These are phyloP conservation scores for Cetoscarus ocellatus DNA, from an alignment of 2,797 vertebrate species.

Conservation along the genomic window DNA sequence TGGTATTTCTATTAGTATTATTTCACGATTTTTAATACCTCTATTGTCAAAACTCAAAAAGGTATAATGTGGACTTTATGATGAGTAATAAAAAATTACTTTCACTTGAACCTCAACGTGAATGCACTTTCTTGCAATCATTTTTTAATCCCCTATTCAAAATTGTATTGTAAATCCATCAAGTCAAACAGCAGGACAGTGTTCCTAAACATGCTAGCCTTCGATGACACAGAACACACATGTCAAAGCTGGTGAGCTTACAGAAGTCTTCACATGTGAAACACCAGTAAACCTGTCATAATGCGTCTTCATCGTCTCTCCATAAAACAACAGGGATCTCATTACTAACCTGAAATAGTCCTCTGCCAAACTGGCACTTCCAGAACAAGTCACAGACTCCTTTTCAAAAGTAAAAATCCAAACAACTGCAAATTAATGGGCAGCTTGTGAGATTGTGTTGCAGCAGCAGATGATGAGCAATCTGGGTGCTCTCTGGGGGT, in stretches of 20 bases:
- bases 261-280: slow-evolving; percentile 37
- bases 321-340: slow-evolving; percentile 10
- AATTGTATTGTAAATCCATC: too few species aligned
- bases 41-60: too few species aligned
- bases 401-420: slow-evolving; percentile 2
- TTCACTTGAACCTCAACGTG: too few species aligned
- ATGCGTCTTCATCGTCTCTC: background rate
- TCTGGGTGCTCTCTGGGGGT: slow-evolving; percentile 32
- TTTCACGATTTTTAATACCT: too few species aligned
- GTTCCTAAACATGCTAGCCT: background rate
- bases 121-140: too few species aligned
- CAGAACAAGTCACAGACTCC: background rate
- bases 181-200: too few species aligned
- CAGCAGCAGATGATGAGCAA: slow-evolving; percentile 45
- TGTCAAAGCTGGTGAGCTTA: slow-evolving; percentile 1
- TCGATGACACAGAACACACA: background rate
- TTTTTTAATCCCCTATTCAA: too few species aligned
- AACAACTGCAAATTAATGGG: background rate
- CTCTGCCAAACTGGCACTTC: background rate
- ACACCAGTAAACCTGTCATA: slow-evolving; percentile 24
- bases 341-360: slow-evolving; percentile 27
- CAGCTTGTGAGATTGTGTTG: slow-evolving; percentile 23
- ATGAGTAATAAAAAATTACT: too few species aligned
- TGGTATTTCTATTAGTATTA: too few species aligned
- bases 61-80: too few species aligned